phyloP scores from a whole-genome alignment of 2,113 vertebrate genomes.

The Heterotis niloticus region DNA sequence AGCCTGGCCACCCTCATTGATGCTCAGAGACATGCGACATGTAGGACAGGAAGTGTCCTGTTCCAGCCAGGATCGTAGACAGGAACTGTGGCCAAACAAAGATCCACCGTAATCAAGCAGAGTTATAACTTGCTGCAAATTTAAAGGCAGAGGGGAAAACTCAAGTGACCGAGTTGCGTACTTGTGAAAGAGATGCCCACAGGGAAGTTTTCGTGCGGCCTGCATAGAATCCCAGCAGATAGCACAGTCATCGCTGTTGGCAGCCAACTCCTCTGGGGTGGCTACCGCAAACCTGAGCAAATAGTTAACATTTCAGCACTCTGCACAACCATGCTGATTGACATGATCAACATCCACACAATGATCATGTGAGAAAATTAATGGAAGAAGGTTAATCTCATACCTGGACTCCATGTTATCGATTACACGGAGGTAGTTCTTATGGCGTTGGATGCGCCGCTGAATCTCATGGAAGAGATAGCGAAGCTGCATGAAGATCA shows the following conservation, averaged over 20 bases:
- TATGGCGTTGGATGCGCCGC: slow-evolving; percentile 85
- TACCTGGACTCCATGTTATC: slow-evolving; percentile 97
- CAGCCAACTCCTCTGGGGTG: slow-evolving; percentile 84
- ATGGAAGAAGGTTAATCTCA: slow-evolving; percentile 11
- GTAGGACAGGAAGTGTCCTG: slow-evolving; percentile 97
- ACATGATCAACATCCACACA: neutral
- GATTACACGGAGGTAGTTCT: slow-evolving; percentile 93
- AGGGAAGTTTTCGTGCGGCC: slow-evolving; percentile 86
- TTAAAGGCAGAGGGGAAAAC: neutral
- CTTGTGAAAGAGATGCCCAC: slow-evolving; percentile 97
- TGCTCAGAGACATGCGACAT: slow-evolving; percentile 92
- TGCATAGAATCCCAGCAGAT: slow-evolving; percentile 98
- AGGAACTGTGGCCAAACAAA: slow-evolving; percentile 69
- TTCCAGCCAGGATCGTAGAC: slow-evolving; percentile 94
- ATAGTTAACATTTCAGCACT: neutral
- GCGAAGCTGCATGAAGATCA: slow-evolving; percentile 98
- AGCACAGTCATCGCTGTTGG: slow-evolving; percentile 93
- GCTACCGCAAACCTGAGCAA: slow-evolving; percentile 83
- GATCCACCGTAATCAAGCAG: too few relatives aligned
- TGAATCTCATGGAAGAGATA: slow-evolving; percentile 96
- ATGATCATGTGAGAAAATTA: neutral
- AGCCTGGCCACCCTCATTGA: slow-evolving; percentile 70
- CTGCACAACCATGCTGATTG: neutral
- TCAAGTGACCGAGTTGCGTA: slow-evolving; percentile 43
- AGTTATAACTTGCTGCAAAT: too few relatives aligned